Percentiles rank a stretch among this genome's conserved stretches.
phyloP scores from a whole-genome alignment of 2,113 vertebrate genomes.

The Melozone crissalis region DNA sequence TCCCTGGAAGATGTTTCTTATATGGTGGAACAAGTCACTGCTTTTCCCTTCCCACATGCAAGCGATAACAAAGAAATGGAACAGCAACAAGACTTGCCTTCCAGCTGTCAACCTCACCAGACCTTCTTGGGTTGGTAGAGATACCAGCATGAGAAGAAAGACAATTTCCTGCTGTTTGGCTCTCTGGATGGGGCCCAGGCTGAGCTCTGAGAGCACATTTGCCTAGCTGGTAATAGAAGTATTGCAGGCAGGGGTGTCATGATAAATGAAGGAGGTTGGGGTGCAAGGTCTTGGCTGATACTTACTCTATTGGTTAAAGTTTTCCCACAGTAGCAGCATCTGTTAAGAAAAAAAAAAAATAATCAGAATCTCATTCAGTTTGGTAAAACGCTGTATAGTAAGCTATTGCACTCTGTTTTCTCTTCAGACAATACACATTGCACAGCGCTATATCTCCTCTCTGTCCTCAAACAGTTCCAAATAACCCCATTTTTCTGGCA shows the following conservation, averaged over 20 bases:
- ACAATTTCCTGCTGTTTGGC: neutral
- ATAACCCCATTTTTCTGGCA: neutral
- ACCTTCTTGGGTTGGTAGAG: neutral
- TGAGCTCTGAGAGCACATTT: neutral
- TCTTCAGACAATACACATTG: neutral
- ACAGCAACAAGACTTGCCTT: neutral
- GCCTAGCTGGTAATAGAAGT: neutral
- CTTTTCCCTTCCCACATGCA: neutral
- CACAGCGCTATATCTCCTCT: neutral
- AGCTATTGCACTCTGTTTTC: neutral
- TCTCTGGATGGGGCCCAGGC: neutral
- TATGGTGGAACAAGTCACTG: neutral
- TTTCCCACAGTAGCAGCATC: neutral
- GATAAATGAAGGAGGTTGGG: neutral
- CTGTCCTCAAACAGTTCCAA: neutral
- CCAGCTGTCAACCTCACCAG: neutral
- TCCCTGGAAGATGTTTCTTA: neutral
- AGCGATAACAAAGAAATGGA: neutral
- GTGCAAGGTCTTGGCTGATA: neutral
- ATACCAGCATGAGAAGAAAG: neutral
- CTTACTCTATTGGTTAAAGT: neutral
- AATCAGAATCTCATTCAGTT: neutral
- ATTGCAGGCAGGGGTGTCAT: neutral
- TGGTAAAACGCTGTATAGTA: neutral
- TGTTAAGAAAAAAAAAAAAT: neutral